Percentiles rank a stretch among this genome's conserved stretches.
phyloP scores from a whole-genome alignment of 2,797 vertebrate genomes.

The Myotis daubentonii region DNA sequence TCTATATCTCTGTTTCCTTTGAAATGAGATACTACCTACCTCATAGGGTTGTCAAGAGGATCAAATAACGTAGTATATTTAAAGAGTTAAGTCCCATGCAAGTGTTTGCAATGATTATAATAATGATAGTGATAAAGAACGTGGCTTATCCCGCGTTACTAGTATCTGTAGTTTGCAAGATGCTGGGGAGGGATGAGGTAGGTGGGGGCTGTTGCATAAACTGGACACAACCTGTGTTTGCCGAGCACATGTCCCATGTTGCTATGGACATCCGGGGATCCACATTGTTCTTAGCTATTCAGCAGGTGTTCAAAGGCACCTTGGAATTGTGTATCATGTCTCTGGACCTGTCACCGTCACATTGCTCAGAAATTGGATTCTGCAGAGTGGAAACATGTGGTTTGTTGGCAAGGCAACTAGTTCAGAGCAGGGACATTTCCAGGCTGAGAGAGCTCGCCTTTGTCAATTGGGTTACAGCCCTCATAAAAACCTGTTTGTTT shows the following conservation, averaged over 20 bases:
- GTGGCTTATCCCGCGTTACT: not conserved
- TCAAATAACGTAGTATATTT: not conserved
- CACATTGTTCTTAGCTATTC: slow-evolving; percentile 76
- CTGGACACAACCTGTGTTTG: not conserved
- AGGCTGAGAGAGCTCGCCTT: slow-evolving; percentile 63
- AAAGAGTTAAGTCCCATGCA: not conserved
- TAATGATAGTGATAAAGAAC: not conserved
- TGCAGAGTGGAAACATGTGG: slow-evolving; percentile 76
- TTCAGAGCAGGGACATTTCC: slow-evolving; percentile 77
- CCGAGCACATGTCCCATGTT: not conserved
- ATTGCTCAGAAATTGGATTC: slow-evolving; percentile 79
- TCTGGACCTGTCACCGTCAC: slow-evolving; percentile 81
- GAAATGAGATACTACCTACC: not conserved
- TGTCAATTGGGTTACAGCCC: slow-evolving; percentile 71
- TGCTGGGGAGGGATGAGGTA: not conserved
- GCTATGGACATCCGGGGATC: slow-evolving; percentile 9
- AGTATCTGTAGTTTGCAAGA: not conserved
- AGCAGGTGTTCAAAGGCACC: slow-evolving; percentile 83
- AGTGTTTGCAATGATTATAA: not conserved
- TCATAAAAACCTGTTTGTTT: slow-evolving; percentile 73
- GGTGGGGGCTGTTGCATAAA: not conserved
- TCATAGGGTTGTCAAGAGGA: not conserved
- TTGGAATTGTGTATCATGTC: slow-evolving; percentile 80
- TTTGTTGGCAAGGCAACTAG: slow-evolving; percentile 85
- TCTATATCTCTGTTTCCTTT: not conserved